Evolutionary conservation across 2,888 invertebrate genomes (phyloP).

Genomic region (Hartigia nigra): DNA sequence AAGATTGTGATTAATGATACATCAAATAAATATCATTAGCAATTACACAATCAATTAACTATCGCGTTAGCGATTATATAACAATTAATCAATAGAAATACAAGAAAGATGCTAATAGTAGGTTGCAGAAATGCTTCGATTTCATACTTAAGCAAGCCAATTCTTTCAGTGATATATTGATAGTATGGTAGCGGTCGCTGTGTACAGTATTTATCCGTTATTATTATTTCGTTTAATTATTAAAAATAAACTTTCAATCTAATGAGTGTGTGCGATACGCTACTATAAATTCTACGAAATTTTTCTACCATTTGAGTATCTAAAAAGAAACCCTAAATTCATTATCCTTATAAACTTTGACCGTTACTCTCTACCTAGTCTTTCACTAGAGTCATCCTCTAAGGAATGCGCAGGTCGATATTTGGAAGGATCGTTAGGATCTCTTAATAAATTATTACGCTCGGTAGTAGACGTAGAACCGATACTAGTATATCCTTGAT

Average conservation of each 20-base stretch:
- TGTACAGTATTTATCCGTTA: neutral
- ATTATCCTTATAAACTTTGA: neutral
- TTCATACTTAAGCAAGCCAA: neutral
- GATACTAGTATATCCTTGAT: constrained; percentile 76
- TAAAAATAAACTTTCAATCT: neutral
- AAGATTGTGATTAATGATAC: neutral
- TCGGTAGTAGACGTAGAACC: constrained; percentile 50
- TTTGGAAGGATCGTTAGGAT: constrained; percentile 45
- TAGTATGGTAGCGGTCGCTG: neutral
- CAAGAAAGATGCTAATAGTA: neutral
- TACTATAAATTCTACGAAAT: neutral
- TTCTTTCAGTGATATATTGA: neutral
- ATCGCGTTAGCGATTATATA: neutral
- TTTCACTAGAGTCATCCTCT: constrained; percentile 52
- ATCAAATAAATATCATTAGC: neutral
- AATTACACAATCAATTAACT: neutral
- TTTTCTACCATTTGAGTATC: neutral
- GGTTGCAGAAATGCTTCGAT: neutral
- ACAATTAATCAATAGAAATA: neutral
- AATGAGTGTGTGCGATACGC: neutral
- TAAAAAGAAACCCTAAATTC: neutral
- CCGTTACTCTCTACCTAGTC: constrained; percentile 52
- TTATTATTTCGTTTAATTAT: neutral
- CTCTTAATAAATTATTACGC: constrained; percentile 56
- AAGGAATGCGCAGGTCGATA: constrained; percentile 59